A percentile compares a stretch with the other conserved stretches of the same genome.
These are phyloP conservation scores for Galleria mellonella DNA, from an alignment of 1,140 invertebrate species.

Conservation along the genomic window DNA sequence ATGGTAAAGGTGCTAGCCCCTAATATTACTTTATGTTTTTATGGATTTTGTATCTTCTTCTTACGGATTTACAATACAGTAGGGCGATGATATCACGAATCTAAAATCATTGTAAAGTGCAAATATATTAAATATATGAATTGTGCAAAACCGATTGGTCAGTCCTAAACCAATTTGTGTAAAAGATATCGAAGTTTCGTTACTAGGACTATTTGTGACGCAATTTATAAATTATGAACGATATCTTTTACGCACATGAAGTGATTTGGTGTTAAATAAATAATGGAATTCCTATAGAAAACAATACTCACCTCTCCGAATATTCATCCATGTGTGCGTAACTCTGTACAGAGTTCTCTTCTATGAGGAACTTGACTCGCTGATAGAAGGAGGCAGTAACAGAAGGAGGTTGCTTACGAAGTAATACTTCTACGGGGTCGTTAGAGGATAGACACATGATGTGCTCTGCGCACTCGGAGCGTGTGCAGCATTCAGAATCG, in stretches of 20 bases:
- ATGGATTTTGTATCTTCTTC: constrained; percentile 48
- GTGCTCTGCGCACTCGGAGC: constrained; percentile 88
- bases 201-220: too few relatives aligned
- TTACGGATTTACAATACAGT: constrained; percentile 40
- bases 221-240: constrained; percentile 19
- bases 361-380: constrained; percentile 97
- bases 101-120: constrained; percentile 62
- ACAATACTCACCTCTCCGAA: constrained; percentile 93
- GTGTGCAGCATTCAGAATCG: constrained; percentile 95
- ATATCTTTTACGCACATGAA: constrained; percentile 56
- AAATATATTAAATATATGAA: constrained; percentile 54
- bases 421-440: constrained; percentile 95
- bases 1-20: constrained; percentile 63
- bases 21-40: constrained; percentile 47
- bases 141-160: constrained; percentile 49
- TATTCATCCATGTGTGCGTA: constrained; percentile 98
- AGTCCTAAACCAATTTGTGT: constrained; percentile 43
- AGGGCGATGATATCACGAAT: constrained; percentile 58
- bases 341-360: constrained; percentile 98
- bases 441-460: constrained; percentile 96
- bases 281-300: constrained; percentile 11
- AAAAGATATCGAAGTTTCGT: constrained; percentile 43
- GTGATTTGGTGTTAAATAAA: constrained; percentile 55
- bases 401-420: constrained; percentile 95
- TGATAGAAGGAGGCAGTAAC: constrained; percentile 98